Evolutionary conservation across 2,888 invertebrate genomes (phyloP).

Genomic region (Bombylius discolor): DNA sequence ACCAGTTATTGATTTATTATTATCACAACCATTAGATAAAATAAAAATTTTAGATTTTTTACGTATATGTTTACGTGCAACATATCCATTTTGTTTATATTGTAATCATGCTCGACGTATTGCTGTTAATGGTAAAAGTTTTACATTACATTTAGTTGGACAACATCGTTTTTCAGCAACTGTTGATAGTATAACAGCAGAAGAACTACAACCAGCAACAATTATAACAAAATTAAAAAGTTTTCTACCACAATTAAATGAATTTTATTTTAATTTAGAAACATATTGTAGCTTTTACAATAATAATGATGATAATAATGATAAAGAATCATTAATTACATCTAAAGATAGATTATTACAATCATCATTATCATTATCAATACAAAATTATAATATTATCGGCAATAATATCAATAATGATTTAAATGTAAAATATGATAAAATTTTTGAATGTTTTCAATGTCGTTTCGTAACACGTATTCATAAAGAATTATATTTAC

Average conservation of each 20-base stretch:
- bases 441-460: constrained; percentile 74
- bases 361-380: constrained; percentile 14
- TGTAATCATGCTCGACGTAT: constrained; percentile 78
- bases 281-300: constrained; percentile 40
- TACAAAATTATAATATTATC: no score
- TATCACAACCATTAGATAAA: constrained; percentile 62
- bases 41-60: constrained; percentile 58
- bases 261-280: constrained; percentile 57
- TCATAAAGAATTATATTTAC: constrained; percentile 74
- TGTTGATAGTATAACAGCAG: constrained; percentile 63
- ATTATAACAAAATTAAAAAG: constrained; percentile 54
- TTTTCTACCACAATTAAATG: constrained; percentile 42
- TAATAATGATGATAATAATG: constrained; percentile 40
- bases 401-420: no score
- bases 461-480: constrained; percentile 64
- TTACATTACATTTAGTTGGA: constrained; percentile 64
- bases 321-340: constrained; percentile 28
- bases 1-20: constrained; percentile 52
- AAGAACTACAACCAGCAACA: constrained; percentile 56
- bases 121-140: constrained; percentile 68
- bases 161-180: constrained; percentile 70
- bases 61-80: constrained; percentile 57
- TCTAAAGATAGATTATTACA: constrained; percentile 5
- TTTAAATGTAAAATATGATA: constrained; percentile 41
- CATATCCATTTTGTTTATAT: constrained; percentile 61